Percentiles rank a stretch among this genome's conserved stretches.
These are phyloP conservation scores for Haliclystus octoradiatus DNA, from an alignment of 30 jellyfish, hydroid and myxozoan species.

Conservation along the genomic window DNA sequence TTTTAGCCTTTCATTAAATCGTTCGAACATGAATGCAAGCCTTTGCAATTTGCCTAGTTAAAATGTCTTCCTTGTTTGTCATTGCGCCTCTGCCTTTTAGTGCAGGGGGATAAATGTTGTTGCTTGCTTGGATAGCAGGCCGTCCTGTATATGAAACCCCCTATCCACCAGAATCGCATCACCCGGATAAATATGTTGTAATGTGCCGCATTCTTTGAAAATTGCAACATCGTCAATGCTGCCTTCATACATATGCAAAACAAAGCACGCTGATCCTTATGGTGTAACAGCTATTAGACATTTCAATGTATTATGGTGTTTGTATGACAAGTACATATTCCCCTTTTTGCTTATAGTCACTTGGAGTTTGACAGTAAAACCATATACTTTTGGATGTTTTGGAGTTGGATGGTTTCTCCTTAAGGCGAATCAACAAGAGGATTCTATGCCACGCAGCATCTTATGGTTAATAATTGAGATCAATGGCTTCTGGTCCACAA, in stretches of 20 bases:
- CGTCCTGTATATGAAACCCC: conserved; percentile 64
- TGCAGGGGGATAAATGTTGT: conserved; percentile 59
- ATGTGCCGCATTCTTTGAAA: conserved; percentile 31
- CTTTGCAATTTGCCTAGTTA: conserved; percentile 51
- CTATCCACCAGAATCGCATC: conserved; percentile 60
- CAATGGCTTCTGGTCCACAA: too few relatives aligned
- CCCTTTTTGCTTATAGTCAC: conserved; percentile 52
- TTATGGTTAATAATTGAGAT: too few relatives aligned
- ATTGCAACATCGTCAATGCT: conserved; percentile 53
- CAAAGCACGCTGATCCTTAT: conserved; percentile 47
- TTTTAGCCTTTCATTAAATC: conserved; percentile 71
- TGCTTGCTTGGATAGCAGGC: conserved; percentile 48
- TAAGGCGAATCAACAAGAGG: too few relatives aligned
- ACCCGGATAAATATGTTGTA: conserved; percentile 41
- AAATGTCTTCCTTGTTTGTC: conserved; percentile 47
- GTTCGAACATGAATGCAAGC: conserved; percentile 71
- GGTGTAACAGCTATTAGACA: conserved; percentile 65
- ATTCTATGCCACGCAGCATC: too few relatives aligned
- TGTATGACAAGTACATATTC: conserved; percentile 43
- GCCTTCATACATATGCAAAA: conserved; percentile 50
- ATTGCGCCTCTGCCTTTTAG: conserved; percentile 27
- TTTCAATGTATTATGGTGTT: conserved; percentile 44
- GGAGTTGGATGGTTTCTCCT: too few relatives aligned
- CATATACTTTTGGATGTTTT: too few relatives aligned
- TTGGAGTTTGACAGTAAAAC: conserved; percentile 31